These are phyloP conservation scores for Poecilobothrus nobilitatus DNA, from an alignment of 2,888 invertebrate genomes.

Conservation along the genomic window DNA sequence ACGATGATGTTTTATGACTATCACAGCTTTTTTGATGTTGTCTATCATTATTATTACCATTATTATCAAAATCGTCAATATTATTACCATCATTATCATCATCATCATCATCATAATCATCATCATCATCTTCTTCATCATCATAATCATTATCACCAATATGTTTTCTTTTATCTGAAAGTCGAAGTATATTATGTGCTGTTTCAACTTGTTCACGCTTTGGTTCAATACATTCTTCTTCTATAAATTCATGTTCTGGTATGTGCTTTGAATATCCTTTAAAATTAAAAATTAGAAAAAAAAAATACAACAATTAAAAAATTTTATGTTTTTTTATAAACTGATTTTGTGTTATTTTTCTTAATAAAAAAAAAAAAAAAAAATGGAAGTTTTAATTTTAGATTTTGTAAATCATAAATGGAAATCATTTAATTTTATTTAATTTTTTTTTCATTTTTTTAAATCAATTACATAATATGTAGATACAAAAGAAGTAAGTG, in stretches of 20 bases:
- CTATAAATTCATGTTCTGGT: conserved; percentile 22
- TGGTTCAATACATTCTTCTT: conserved; percentile 23
- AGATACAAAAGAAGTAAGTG: too few species aligned
- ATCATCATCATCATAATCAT: conserved; percentile 14
- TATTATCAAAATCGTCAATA: conserved; percentile 23
- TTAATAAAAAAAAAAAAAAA: too few species aligned
- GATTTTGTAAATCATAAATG: too few species aligned
- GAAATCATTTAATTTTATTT: too few species aligned
- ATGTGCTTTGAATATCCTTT: conserved; percentile 38
- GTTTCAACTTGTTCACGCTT: conserved; percentile 17
- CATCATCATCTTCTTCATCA: conserved; percentile 22
- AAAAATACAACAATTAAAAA: conserved; percentile 12
- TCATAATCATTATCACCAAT: conserved; percentile 25
- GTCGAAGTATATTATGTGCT: conserved; percentile 15
- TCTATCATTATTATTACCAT: conserved; percentile 26
- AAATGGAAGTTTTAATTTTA: too few species aligned
- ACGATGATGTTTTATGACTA: conserved; percentile 13
- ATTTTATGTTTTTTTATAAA: conserved; percentile 2
- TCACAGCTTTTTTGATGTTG: conserved; percentile 8
- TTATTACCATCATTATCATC: conserved; percentile 27
- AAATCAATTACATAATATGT: too few species aligned
- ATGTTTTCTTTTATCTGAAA: conserved; percentile 12
- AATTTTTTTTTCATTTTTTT: too few species aligned
- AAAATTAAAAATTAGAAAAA: conserved; percentile 23
- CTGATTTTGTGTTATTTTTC: neutral